Conservation (phyloP, 2,888 invertebrate species). For the Spodoptera littoralis region DNA sequence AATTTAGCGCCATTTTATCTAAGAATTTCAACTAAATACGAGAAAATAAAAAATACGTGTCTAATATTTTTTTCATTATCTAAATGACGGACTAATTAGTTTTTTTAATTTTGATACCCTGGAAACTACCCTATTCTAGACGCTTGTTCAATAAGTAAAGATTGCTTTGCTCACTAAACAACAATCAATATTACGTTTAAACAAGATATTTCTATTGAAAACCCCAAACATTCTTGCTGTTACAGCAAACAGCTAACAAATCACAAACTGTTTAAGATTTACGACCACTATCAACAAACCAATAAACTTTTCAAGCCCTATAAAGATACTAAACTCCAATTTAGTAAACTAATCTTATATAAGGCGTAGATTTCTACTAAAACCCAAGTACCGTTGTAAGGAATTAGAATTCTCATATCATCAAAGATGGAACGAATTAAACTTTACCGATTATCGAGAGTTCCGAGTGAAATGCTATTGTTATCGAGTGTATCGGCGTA, state of each 20-base stretch:
- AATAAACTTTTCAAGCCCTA: constrained; percentile 36
- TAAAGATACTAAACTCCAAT: constrained; percentile 39
- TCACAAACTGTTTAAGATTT: constrained; percentile 34
- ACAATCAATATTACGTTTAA: too few relatives aligned
- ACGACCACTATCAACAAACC: constrained; percentile 22
- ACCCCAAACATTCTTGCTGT: constrained; percentile 1
- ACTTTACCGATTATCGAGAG: constrained; percentile 42
- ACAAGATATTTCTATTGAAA: constrained; percentile 3
- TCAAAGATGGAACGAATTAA: constrained; percentile 52
- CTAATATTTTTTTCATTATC: too few relatives aligned
- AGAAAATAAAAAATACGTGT: too few relatives aligned
- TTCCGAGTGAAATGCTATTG: constrained; percentile 37
- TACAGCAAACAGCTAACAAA: constrained; percentile 12
- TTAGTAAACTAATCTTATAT: constrained; percentile 39
- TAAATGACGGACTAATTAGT: too few relatives aligned
- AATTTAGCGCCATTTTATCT: too few relatives aligned
- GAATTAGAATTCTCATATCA: constrained; percentile 39
- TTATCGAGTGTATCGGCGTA: constrained; percentile 49
- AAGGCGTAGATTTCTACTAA: constrained; percentile 24
- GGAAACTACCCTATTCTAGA: too few relatives aligned
- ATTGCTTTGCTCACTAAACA: too few relatives aligned
- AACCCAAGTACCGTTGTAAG: constrained; percentile 24
- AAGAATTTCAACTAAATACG: too few relatives aligned
- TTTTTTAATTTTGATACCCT: too few relatives aligned
- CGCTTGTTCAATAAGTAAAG: too few relatives aligned